Evolutionary conservation across 2,888 invertebrate species (phyloP).

Genomic region (Drosophila subsilvestris): DNA sequence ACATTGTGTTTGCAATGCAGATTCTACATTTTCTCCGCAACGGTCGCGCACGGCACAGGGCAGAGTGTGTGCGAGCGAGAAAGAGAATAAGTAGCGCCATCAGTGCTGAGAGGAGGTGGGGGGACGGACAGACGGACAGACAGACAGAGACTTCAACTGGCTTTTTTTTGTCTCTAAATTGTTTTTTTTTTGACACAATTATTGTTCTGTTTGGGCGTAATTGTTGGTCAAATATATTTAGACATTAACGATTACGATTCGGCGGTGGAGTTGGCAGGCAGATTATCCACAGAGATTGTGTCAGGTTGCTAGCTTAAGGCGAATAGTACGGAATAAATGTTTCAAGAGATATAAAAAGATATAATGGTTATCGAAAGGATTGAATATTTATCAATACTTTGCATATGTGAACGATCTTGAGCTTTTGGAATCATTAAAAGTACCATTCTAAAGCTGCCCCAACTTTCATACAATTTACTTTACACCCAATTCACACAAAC

Average conservation of each 20-base stretch:
- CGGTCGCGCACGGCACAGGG: too few relatives aligned
- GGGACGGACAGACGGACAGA: too few relatives aligned
- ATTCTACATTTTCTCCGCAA: too few relatives aligned
- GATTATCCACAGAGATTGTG: conserved; percentile 20
- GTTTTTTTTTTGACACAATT: too few relatives aligned
- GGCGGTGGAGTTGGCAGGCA: conserved; percentile 2
- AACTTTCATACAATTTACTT: background rate
- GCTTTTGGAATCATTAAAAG: background rate
- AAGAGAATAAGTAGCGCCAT: too few relatives aligned
- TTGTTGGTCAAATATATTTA: conserved; percentile 39
- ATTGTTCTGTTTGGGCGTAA: too few relatives aligned
- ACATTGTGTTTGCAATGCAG: too few relatives aligned
- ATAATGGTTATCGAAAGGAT: background rate
- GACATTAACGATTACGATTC: background rate
- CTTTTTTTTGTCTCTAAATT: too few relatives aligned
- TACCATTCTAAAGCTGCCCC: background rate
- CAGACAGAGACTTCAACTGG: too few relatives aligned
- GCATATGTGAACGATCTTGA: rapidly evolving
- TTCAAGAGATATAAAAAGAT: background rate
- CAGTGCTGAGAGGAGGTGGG: too few relatives aligned
- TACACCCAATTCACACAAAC: background rate
- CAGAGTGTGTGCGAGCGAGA: too few relatives aligned
- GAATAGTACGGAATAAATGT: background rate
- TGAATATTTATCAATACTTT: background rate
- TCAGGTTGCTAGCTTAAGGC: conserved; percentile 3